Base-by-base conservation (phyloP, 1,140 invertebrate species). In the Prorops nasuta region DNA sequence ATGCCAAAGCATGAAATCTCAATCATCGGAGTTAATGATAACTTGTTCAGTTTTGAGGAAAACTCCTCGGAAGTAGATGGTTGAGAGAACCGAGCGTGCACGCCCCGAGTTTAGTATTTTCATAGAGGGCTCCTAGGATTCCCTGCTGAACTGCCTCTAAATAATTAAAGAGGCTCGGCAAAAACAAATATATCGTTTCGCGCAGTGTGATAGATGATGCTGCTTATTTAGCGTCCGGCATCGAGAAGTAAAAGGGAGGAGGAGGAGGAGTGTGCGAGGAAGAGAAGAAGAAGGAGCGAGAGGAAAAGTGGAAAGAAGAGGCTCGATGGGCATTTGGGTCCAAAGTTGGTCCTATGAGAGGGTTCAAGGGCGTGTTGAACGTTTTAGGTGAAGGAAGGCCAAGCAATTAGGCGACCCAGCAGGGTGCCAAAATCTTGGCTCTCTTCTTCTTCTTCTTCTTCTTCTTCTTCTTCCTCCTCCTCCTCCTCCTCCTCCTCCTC, bases 121-220 rank as follows among this genome's bases (percentile, higher is more conserved):
- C 38, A n/a, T 32, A n/a, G 15, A 22, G 35, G 35, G 51, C 40
- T 43, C 42, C 24, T 21, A 49, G 39, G 45, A 24, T 51, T 62
- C 38, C 37, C 49, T 43, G 28, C 48, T 51, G 49, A 44, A 54
- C 44, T 55, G 51, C 24, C 51, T 67, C 61, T 73, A 74, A 74
- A 72, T 76, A 74, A 76, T 76, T 76, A 74, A 68, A 66, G 54
- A 70, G 64, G 54, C 56, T 61, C 60, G 57, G 60, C 60, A 67
- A 74, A 74, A 74, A 76, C 72, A 74, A 76, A 74, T 76, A 75
- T 74, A 76, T 76, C 67, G 67, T 72, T 72, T 72, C 67, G 71
- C 71, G 58, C 68, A 69, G 70, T 70, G 64, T 76, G 73, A 76
- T 76, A 76, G 72, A 76, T 76, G 73, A 74, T 72, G 69, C 60